A percentile compares a stretch with the other conserved stretches of the same genome.
Conservation (phyloP, 2,888 invertebrate species). For the Lysandra coridon region DNA sequence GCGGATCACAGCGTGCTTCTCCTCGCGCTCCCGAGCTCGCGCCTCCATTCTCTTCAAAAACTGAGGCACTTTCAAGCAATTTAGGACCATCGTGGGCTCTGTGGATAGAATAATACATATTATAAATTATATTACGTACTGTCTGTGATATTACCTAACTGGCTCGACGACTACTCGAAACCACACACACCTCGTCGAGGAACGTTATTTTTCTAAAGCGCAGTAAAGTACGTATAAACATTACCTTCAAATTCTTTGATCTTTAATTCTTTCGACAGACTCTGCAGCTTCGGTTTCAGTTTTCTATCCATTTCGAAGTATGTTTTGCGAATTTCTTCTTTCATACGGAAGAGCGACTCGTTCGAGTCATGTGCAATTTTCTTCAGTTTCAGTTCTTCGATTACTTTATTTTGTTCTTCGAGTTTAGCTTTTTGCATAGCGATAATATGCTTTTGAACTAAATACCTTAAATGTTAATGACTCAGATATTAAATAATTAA, state of each 20-base stretch:
- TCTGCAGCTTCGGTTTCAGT: slow-evolving; percentile 79
- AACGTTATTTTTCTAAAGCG: neutral
- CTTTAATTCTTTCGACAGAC: slow-evolving; percentile 71
- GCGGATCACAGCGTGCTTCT: slow-evolving; percentile 72
- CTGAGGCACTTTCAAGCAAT: slow-evolving; percentile 82
- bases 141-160: too few species aligned
- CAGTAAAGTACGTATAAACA: neutral
- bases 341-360: slow-evolving; percentile 78
- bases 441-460: slow-evolving; percentile 86
- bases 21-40: slow-evolving; percentile 83
- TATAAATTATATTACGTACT: too few species aligned
- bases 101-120: slow-evolving; percentile 30
- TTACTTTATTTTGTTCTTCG: slow-evolving; percentile 85
- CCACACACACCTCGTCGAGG: too few species aligned
- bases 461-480: slow-evolving; percentile 68
- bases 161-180: too few species aligned
- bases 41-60: slow-evolving; percentile 87
- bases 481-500: too few species aligned
- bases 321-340: slow-evolving; percentile 79
- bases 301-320: slow-evolving; percentile 79
- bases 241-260: slow-evolving; percentile 69
- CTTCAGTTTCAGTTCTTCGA: slow-evolving; percentile 85
- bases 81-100: slow-evolving; percentile 67
- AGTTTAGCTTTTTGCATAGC: slow-evolving; percentile 85
- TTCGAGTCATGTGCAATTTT: slow-evolving; percentile 84